phyloP scores from a whole-genome alignment of 2,797 vertebrate genomes.

The Ficedula albicollis region DNA sequence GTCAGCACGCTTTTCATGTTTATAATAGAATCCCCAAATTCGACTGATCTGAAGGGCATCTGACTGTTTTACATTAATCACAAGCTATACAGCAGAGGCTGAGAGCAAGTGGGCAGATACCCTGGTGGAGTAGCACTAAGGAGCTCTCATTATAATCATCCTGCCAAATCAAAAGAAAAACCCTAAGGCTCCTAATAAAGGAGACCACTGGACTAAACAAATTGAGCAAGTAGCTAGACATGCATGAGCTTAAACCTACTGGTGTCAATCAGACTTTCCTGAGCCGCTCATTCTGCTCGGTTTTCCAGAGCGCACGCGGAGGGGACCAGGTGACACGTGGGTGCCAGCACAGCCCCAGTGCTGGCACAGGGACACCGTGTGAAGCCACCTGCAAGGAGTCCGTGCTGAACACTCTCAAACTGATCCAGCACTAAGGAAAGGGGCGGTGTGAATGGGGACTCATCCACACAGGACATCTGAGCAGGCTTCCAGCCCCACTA shows the following conservation, averaged over 20 bases:
- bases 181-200: constrained; percentile 69
- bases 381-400: background rate
- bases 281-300: background rate
- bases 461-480: background rate
- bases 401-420: background rate
- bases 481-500: background rate
- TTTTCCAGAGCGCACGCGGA: background rate
- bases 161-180: constrained; percentile 70
- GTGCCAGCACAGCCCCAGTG: background rate
- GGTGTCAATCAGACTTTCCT: constrained; percentile 36
- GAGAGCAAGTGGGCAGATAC: constrained; percentile 67
- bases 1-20: constrained; percentile 41
- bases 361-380: background rate
- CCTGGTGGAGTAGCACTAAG: constrained; percentile 62
- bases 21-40: constrained; percentile 59
- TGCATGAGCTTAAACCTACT: constrained; percentile 34
- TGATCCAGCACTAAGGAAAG: background rate
- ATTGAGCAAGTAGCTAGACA: constrained; percentile 61
- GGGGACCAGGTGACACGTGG: background rate
- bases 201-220: constrained; percentile 68
- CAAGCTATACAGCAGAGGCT: constrained; percentile 59
- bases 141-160: constrained; percentile 70
- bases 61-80: constrained; percentile 68
- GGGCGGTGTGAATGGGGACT: background rate
- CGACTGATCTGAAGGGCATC: constrained; percentile 61